Conservation (phyloP, 2,797 vertebrate species). For the Argya squamiceps region DNA sequence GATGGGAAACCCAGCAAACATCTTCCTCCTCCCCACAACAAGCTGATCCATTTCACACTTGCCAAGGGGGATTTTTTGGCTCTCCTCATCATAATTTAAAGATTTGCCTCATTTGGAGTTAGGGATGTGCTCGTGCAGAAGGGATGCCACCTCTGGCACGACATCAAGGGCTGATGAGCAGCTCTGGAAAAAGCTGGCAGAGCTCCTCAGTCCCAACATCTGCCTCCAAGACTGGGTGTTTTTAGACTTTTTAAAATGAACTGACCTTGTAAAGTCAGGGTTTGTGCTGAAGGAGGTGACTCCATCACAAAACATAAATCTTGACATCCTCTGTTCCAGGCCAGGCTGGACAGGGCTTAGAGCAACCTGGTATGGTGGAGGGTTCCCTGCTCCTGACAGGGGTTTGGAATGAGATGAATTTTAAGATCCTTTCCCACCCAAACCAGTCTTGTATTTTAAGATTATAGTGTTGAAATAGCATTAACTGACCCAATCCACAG, state of each 20-base stretch:
- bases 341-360: background rate
- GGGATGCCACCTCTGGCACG: fast-evolving
- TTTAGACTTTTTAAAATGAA: background rate
- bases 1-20: background rate
- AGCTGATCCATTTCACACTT: background rate
- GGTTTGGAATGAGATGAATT: background rate
- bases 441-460: background rate
- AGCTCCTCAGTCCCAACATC: background rate
- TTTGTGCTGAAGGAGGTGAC: background rate
- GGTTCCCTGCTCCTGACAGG: background rate
- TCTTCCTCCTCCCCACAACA: background rate
- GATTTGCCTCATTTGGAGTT: background rate
- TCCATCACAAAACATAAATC: background rate
- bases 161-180: background rate
- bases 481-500: fast-evolving
- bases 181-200: background rate
- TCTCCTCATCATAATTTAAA: background rate
- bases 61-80: background rate
- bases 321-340: background rate
- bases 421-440: background rate
- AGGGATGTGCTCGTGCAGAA: background rate
- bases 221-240: background rate
- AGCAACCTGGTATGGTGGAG: fast-evolving
- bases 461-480: background rate
- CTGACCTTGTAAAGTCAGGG: background rate